Evolutionary conservation across 2,113 vertebrate species (phyloP).

Genomic region (Rhea americana): DNA sequence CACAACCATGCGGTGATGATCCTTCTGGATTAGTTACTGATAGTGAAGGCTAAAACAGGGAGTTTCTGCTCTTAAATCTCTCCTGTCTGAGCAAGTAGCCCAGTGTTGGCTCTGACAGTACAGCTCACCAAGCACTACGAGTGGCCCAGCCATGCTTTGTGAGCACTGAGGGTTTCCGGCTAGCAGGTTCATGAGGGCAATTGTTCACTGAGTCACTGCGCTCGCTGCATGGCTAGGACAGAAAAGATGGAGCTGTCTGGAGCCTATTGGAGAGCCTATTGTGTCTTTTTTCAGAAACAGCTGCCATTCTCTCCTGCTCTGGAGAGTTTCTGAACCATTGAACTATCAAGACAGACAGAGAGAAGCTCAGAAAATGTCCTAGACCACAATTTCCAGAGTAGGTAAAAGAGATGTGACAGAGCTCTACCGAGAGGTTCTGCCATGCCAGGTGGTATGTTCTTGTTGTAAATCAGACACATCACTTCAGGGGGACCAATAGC

Average conservation of each 20-base stretch:
- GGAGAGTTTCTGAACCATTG: background rate
- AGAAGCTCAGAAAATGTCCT: background rate
- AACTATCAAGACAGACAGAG: no score
- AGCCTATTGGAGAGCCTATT: background rate
- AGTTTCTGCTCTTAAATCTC: background rate
- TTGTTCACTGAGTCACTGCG: background rate
- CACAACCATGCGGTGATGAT: background rate
- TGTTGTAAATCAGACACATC: background rate
- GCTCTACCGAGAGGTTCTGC: background rate
- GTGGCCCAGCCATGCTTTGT: background rate
- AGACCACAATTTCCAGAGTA: background rate
- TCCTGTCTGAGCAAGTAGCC: background rate
- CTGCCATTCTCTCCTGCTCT: background rate
- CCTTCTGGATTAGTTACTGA: background rate
- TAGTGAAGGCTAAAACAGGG: background rate
- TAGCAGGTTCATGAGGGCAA: background rate
- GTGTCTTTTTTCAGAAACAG: background rate
- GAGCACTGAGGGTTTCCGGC: background rate
- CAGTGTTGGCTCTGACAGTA: background rate
- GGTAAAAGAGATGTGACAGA: background rate
- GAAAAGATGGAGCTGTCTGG: background rate
- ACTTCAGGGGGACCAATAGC: fast-evolving
- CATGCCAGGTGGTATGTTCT: background rate
- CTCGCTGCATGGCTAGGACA: background rate
- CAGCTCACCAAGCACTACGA: background rate